A percentile compares a stretch with the other conserved stretches of the same genome.
phyloP scores from a whole-genome alignment of 2,888 invertebrate species.

The Achlya flavicornis region DNA sequence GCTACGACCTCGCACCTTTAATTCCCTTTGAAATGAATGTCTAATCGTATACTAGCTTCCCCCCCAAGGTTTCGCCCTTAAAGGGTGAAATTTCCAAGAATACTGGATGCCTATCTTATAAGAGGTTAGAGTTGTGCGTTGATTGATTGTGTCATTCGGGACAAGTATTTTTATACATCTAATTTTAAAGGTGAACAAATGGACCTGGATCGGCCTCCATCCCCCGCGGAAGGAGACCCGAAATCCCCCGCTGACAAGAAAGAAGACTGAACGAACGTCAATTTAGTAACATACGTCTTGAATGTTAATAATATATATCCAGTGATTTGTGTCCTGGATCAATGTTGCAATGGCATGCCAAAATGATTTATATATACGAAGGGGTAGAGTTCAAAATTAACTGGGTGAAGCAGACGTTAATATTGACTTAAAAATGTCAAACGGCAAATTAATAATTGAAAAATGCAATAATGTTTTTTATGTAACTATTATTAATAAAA shows the following conservation, averaged over 20 bases:
- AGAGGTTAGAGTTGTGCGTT: too few relatives aligned
- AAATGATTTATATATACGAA: neutral
- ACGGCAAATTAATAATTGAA: too few relatives aligned
- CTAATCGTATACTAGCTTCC: too few relatives aligned
- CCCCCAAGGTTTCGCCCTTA: too few relatives aligned
- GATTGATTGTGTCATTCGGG: too few relatives aligned
- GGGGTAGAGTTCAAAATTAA: neutral
- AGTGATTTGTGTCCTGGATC: neutral
- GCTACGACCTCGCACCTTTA: neutral
- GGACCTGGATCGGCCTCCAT: slow-evolving; percentile 64
- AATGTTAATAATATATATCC: neutral
- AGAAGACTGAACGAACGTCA: slow-evolving; percentile 70
- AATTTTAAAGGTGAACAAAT: slow-evolving; percentile 50
- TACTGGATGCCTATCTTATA: too few relatives aligned
- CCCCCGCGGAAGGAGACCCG: slow-evolving; percentile 52
- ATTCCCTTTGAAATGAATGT: neutral
- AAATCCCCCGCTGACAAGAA: slow-evolving; percentile 69
- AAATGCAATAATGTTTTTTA: too few relatives aligned
- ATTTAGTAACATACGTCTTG: slow-evolving; percentile 1
- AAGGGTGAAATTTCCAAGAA: too few relatives aligned
- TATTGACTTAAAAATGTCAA: too few relatives aligned
- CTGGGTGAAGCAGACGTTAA: neutral
- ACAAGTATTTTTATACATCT: neutral
- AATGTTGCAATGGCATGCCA: neutral
- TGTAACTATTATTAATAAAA: too few relatives aligned